Base-by-base conservation (phyloP, 92 coral and sea anemone genomes). In the Umimayanthus kanabou region DNA sequence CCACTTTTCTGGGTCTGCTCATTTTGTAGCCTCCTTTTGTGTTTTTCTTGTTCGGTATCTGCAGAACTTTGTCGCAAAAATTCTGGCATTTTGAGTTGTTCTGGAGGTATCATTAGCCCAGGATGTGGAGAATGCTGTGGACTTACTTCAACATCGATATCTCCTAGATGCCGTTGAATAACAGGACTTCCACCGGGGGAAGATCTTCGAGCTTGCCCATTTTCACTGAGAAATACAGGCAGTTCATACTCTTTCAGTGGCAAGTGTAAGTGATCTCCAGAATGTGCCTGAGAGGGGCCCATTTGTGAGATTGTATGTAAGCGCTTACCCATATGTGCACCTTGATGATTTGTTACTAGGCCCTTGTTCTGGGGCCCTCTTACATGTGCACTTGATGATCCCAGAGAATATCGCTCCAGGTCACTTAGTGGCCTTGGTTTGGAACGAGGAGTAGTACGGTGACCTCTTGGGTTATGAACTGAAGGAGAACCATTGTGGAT, bases 61-160 rank as follows among this genome's bases (percentile, higher is more conserved):
- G 39, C 22, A 14, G 88, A 3, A 25, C 20, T 75, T 74, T 57
- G 74, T 47, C 74, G 81, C 71, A 94, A 91, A 79, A 94, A 94
- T 58, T 93, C 98, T 81, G 98, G 98, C 67, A 94, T 91, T 40
- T 72, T 85, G n/a, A 94, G 89, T 79, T 94, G 95, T 50, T 91
- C 88, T 61, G 88, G 80, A 18, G 98, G 98, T 67, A 95, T 93
- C 87, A 93, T 91, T 1, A 95, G 73, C 15, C 94, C 94, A 10
- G 87, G 73, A 23, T 61, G 72, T 22, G 91, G 55, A 18, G 90
- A 69, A n/a, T 77, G 82, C 70, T 70, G 85, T n/a, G 85, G 76
- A 45, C 85, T 81, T 45, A 87, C 26, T 26, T 89, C 88, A 4
- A 84, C 89, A 86, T 94, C 98, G 76, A 93, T 85, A 72, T 94